Conservation (phyloP, 2,888 invertebrate species). For the Keiferia lycopersicella region DNA sequence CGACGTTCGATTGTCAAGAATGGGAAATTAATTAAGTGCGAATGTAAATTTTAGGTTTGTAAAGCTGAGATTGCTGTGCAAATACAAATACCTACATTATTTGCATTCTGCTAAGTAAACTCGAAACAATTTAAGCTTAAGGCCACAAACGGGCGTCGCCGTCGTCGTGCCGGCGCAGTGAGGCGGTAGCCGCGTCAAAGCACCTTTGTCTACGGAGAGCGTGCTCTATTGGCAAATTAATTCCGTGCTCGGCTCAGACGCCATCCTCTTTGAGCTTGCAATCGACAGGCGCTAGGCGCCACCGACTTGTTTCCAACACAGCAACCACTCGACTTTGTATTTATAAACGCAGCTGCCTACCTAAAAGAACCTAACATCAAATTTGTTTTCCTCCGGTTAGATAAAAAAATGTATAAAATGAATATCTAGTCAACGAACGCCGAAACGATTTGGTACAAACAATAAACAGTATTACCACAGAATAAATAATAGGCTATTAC, state of each 20-base stretch:
- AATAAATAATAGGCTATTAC: too few species aligned
- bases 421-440: too few species aligned
- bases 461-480: too few species aligned
- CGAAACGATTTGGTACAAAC: too few species aligned
- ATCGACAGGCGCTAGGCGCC: constrained; percentile 48
- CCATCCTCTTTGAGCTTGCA: constrained; percentile 51
- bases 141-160: constrained; percentile 40
- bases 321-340: neutral
- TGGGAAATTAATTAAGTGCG: neutral
- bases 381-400: too few species aligned
- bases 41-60: neutral
- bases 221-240: constrained; percentile 65
- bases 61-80: constrained; percentile 16
- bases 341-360: neutral
- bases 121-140: constrained; percentile 43
- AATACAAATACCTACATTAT: constrained; percentile 23
- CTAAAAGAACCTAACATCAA: too few species aligned
- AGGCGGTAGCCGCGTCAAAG: constrained; percentile 52
- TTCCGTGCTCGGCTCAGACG: constrained; percentile 48
- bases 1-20: neutral
- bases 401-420: too few species aligned
- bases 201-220: constrained; percentile 57
- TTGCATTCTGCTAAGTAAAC: constrained; percentile 36
- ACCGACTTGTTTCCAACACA: constrained; percentile 44
- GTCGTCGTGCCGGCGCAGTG: constrained; percentile 40